Base-by-base conservation (phyloP, 2,797 vertebrate genomes). In the Neosalanx taihuensis region DNA sequence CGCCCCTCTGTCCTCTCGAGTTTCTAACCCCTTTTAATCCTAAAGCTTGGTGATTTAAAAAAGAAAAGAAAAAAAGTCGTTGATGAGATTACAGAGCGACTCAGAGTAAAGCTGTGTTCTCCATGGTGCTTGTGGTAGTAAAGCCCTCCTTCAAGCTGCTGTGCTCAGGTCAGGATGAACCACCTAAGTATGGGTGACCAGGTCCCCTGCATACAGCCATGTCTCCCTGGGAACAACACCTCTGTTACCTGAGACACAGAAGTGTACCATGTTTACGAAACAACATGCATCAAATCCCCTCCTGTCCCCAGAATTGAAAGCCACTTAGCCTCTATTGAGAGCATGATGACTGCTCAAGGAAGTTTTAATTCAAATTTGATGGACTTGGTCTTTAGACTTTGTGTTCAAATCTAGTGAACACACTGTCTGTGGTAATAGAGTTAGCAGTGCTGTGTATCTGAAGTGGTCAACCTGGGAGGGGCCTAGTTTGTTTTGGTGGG, bases 21-120 rank as follows among this genome's bases (percentile, higher is more conserved):
- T 68, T 79, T 56, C 84, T 81, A 86, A 82, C 82, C 82, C 81
- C 78, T 74, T 13, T 74, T 87, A 87, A 88, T 87, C 87, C 81
- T 2, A 37, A 74, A 74, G 37, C 41, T 66, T 49, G 41, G 41
- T 65, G 63, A n/a, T 79, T 81, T 41, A 71, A 86, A 80, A 64
- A 49, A 71, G 72, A 33, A 26, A 0, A 33, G 23, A 70, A 77
- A 74, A 65, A 79, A 83, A 79, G 85, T 9, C 66, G 2, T n/a
- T 82, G 83, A 85, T 86, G 69, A 75, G 85, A 87, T 87, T 86
- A 88, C 79, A 82, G 72, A 74, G 69, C 70, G 76, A 73, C 75
- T 61, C 46, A 0, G 33, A 10, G 67, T 23, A 29, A 65, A 72
- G 63, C 71, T 59, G 64, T 31, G 35, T 72, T 66, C 4, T 46